Percentiles rank a stretch among this genome's conserved stretches.
These are phyloP conservation scores for Chrysogorgia sp. DNA, from an alignment of 92 coral and sea anemone species.

Conservation along the genomic window DNA sequence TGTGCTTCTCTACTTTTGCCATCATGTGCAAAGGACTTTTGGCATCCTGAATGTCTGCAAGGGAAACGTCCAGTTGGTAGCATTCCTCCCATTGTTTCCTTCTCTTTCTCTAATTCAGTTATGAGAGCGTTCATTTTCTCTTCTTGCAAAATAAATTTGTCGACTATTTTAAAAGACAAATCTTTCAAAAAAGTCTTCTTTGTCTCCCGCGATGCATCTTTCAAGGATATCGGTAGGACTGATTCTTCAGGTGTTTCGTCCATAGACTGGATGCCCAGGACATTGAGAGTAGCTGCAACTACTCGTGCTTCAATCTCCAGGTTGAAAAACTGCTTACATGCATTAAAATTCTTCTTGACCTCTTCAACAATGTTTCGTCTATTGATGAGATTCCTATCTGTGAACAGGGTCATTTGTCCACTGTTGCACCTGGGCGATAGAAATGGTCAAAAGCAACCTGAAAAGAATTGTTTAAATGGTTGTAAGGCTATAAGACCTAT, in stretches of 20 bases:
- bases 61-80: constrained; percentile 26
- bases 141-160: constrained; percentile 4
- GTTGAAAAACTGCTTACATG: neutral
- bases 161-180: neutral
- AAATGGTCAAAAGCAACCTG: too few species aligned
- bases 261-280: too few species aligned
- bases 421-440: too few species aligned
- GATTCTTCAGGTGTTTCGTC: too few species aligned
- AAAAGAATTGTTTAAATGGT: neutral
- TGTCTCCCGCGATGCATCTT: neutral
- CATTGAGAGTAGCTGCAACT: too few species aligned
- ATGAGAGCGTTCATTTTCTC: neutral
- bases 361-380: too few species aligned
- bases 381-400: too few species aligned
- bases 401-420: too few species aligned
- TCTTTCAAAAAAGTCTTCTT: neutral
- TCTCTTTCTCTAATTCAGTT: constrained; percentile 1
- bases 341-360: constrained; percentile 46
- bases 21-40: constrained; percentile 31
- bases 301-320: too few species aligned
- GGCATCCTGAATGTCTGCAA: constrained; percentile 3
- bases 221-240: too few species aligned
- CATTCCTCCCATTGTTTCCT: constrained; percentile 4
- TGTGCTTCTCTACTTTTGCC: constrained; percentile 11
- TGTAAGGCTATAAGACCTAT: too few species aligned